Evolutionary conservation across 2,797 vertebrate species (phyloP).

Genomic region (Danio tinwini): DNA sequence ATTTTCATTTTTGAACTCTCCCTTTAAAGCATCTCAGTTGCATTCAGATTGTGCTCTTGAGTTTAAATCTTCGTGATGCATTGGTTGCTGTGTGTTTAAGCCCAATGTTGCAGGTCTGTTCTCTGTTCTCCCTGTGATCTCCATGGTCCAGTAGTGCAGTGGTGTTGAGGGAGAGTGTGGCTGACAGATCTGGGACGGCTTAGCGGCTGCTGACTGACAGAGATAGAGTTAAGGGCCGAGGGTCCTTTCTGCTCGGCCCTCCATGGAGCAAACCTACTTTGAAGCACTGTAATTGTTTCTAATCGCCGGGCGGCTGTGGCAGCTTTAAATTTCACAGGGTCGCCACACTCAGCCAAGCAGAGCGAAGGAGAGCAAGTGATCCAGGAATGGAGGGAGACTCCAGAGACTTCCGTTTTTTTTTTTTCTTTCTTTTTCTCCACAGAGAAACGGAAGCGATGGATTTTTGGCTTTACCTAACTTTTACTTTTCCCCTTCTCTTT

Average conservation of each 20-base stretch:
- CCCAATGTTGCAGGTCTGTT: slow-evolving; percentile 11
- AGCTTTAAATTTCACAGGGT: slow-evolving; percentile 64
- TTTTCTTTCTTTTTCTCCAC: slow-evolving; percentile 9
- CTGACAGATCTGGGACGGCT: slow-evolving; percentile 83
- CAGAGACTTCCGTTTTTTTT: slow-evolving; percentile 27
- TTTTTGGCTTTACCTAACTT: neutral
- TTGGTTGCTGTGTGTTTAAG: slow-evolving; percentile 26
- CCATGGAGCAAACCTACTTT: slow-evolving; percentile 74
- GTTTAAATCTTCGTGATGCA: slow-evolving; percentile 23
- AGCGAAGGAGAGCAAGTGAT: slow-evolving; percentile 62
- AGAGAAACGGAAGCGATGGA: neutral
- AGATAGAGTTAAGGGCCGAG: slow-evolving; percentile 67
- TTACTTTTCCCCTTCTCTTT: neutral
- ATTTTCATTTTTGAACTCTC: no score
- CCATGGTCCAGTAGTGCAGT: slow-evolving; percentile 47
- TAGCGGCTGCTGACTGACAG: slow-evolving; percentile 73
- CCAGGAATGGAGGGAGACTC: slow-evolving; percentile 53
- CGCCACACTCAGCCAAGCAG: slow-evolving; percentile 60
- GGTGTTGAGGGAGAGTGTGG: slow-evolving; percentile 52
- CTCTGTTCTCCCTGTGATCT: slow-evolving; percentile 32
- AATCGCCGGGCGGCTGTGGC: slow-evolving; percentile 74
- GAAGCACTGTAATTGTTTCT: slow-evolving; percentile 80
- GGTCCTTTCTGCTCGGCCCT: slow-evolving; percentile 62
- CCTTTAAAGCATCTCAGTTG: no score
- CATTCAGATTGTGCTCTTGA: neutral